Evolutionary conservation across 64 coral and sea anemone species (phyloP), one percentile per base, ranked within the genome.

Genomic region (Dendronephthya gigantea): DNA sequence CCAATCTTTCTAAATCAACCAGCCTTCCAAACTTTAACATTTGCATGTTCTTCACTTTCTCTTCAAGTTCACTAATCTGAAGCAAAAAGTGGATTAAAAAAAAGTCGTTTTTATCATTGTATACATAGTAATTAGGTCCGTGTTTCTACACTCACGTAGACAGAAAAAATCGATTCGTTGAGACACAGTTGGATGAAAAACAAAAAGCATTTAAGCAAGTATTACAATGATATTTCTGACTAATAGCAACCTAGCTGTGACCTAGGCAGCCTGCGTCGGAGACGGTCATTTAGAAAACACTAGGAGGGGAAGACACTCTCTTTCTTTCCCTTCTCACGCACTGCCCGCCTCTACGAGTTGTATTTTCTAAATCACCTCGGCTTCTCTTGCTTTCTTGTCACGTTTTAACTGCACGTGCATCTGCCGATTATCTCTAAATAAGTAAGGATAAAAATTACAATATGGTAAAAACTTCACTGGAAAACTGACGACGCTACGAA

Each of bases 1-100:
- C 94, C 41, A 97, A 89, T 48, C 93, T 97, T 15, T 89, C 94
- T 33, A 97, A 87, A 74, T 97, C 94, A 25, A 97, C 94, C 76
- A 97, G 4, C 35, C 94, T 89, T 30, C 94, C 94, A 35, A 97
- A 97, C 82, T 97, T 97, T 14, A 97, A 74, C 94, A 97, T 97
- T 88, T 92, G 90, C 94, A 97, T 97, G 82, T 93, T 93, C 31
- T 89, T 86, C 28, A 97, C 94, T 88, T 97, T 97, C 45, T 93
- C 94, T 85, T 93, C 94, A 58, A 97, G 86, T 68, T 97, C 94
- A 30, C 85, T 87, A n/a, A 97, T 97, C 94, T 97, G 56, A 83
- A 83, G 1, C 13, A 74, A 13, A 74, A 35, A 25, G 13, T 12
- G 31, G 31, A 19, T 30, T 74, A 2, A 79, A 4, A 79, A 22